A percentile compares a stretch with the other conserved stretches of the same genome.
phyloP scores from a whole-genome alignment of 2,888 invertebrate genomes.

The Spodoptera picta region DNA sequence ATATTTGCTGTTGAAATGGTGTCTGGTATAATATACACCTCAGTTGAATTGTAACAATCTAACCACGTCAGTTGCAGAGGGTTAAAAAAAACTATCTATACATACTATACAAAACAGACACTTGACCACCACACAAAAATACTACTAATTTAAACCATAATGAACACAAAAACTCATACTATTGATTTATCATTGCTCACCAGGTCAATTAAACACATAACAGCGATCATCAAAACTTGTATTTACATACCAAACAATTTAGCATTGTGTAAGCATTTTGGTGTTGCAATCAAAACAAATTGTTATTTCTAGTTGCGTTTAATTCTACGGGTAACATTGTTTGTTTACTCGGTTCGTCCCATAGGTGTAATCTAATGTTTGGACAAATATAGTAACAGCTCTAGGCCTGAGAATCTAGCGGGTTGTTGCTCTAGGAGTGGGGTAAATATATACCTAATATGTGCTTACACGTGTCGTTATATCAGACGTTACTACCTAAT shows the following conservation, averaged over 20 bases:
- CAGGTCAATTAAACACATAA: conserved; percentile 20
- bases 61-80: too few species aligned
- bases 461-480: too few species aligned
- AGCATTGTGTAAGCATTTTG: conserved; percentile 42
- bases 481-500: too few species aligned
- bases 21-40: too few species aligned
- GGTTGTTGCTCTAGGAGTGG: not conserved
- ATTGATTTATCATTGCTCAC: conserved; percentile 16
- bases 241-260: conserved; percentile 44
- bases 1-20: too few species aligned
- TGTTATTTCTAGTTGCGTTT: conserved; percentile 31
- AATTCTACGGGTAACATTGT: conserved; percentile 29
- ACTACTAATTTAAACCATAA: too few species aligned
- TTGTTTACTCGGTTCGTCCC: conserved; percentile 25
- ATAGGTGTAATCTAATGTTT: conserved; percentile 26
- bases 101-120: too few species aligned
- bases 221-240: conserved; percentile 31
- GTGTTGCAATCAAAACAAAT: conserved; percentile 45
- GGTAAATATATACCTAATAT: too few species aligned
- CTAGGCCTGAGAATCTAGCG: conserved; percentile 8
- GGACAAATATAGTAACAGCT: conserved; percentile 5
- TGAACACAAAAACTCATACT: too few species aligned
- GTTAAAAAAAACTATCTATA: too few species aligned
- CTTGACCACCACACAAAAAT: too few species aligned
- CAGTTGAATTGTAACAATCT: too few species aligned